phyloP scores from a whole-genome alignment of 92 coral and sea anemone species.

The Phenganax stokvisi region DNA sequence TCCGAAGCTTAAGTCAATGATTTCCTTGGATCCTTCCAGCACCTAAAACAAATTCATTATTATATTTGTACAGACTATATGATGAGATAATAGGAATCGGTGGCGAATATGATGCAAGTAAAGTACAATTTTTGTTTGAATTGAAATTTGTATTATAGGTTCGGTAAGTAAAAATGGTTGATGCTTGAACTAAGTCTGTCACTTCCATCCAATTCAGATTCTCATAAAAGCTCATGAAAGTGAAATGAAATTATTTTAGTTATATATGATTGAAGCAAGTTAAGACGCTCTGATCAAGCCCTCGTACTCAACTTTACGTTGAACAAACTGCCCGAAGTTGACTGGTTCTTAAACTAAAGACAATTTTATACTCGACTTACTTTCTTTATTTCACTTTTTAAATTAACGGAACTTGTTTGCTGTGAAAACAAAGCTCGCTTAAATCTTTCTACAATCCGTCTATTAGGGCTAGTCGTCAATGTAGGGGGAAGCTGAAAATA shows the following conservation, averaged over 20 bases:
- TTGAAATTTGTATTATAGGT: neutral
- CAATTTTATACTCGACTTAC: slow-evolving; percentile 32
- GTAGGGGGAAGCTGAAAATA: slow-evolving; percentile 80
- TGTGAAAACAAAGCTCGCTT: slow-evolving; percentile 88
- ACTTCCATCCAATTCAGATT: too few relatives aligned
- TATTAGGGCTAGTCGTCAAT: slow-evolving; percentile 69
- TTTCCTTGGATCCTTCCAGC: slow-evolving; percentile 85
- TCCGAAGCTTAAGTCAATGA: slow-evolving; percentile 81
- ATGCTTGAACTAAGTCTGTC: too few relatives aligned
- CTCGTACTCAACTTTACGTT: too few relatives aligned
- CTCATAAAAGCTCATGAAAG: too few relatives aligned
- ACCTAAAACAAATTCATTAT: slow-evolving; percentile 49
- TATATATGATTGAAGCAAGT: too few relatives aligned
- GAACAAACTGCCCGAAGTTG: neutral
- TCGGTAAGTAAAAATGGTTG: too few relatives aligned
- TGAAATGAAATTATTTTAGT: too few relatives aligned
- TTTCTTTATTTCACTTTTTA: slow-evolving; percentile 95
- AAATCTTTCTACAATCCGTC: slow-evolving; percentile 87
- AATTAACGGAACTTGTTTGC: slow-evolving; percentile 86
- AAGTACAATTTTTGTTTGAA: neutral
- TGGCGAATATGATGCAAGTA: neutral
- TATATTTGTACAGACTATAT: neutral
- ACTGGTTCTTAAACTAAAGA: too few relatives aligned
- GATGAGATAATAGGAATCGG: neutral
- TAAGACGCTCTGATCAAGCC: too few relatives aligned